Base-by-base conservation (phyloP, 2,797 vertebrate species). In the Eulemur mongoz region DNA sequence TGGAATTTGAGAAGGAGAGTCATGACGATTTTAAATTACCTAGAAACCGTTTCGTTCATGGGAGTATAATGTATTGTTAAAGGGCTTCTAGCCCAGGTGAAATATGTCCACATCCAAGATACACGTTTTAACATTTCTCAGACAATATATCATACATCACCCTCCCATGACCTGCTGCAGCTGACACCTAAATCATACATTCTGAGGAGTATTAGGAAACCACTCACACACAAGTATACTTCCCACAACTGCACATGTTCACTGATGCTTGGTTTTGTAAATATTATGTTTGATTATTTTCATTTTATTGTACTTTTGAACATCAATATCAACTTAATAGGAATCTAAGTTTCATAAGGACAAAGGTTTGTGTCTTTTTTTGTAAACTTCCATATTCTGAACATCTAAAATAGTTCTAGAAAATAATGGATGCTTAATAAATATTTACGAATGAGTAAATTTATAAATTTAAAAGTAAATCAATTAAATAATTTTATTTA, bases 11-110 rank as follows among this genome's bases (percentile, higher is more conserved):
- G 89, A 76, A 90, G 22, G 14, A 81, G 63, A 75, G 20, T 52
- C 69, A 67, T 20, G 50, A 65, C 63, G 48, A 85, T 83, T 86
- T 91, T 72, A 93, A 78, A 92, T 93, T 70, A 96, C 43, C 40
- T 72, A 48, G 20, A 75, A 78, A 65, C 2, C 43, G 35, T 91
- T 89, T 83, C 32, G 81, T 54, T 84, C 48, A 75, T 25, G 20
- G 38, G 15, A 80, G 27, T 48, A 67, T 85, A 52, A 79, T 89
- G n/a, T 70, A 32, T 48, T 43, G 3, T 40, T 43, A 67, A 91
- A 75, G 45, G 5, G 67, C 43, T 86, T 57, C 10, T 11, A 75
- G 27, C 25, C 45, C 59, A 35, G 20, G 3, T 87, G 69, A 93
- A 90, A 75, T 85, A 76, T 20, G 18, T 89, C 61, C 63, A 32